These are phyloP conservation scores for Hydrocynus forskahlii DNA, from an alignment of 2,797 vertebrate genomes.

Conservation along the genomic window DNA sequence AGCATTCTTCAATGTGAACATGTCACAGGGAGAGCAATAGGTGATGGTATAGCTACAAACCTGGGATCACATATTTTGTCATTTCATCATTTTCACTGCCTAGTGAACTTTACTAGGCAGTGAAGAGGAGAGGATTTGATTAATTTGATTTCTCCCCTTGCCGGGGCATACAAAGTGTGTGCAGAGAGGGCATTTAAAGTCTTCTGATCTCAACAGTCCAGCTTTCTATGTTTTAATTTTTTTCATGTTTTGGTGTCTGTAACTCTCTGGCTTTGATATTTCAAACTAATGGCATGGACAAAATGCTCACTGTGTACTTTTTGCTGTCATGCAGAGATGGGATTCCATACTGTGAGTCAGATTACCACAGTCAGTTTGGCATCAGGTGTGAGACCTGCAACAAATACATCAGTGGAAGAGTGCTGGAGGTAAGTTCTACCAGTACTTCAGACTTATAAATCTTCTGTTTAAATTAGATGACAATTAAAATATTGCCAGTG, in stretches of 20 bases:
- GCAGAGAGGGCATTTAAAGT: too few relatives aligned
- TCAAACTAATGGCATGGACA: background rate
- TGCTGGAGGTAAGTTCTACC: constrained; percentile 88
- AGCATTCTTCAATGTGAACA: too few relatives aligned
- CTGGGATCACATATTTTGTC: too few relatives aligned
- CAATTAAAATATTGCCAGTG: background rate
- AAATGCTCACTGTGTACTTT: background rate
- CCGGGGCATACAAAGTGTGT: too few relatives aligned
- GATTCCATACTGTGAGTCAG: constrained; percentile 89
- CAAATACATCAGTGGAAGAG: constrained; percentile 93
- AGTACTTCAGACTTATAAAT: background rate
- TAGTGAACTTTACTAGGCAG: too few relatives aligned
- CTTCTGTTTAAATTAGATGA: background rate
- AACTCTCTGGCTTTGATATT: background rate
- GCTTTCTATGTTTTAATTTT: background rate
- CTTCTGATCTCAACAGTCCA: too few relatives aligned
- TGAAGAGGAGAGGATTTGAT: too few relatives aligned
- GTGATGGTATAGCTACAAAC: too few relatives aligned
- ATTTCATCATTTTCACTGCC: too few relatives aligned
- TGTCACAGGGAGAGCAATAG: too few relatives aligned
- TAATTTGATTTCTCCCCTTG: too few relatives aligned
- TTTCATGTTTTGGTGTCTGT: background rate
- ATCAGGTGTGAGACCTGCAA: constrained; percentile 91
- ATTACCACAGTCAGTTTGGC: constrained; percentile 95
- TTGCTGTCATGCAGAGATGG: constrained; percentile 83